Evolutionary conservation across 2,888 invertebrate genomes (phyloP).

Genomic region (Andrena bicolor): DNA sequence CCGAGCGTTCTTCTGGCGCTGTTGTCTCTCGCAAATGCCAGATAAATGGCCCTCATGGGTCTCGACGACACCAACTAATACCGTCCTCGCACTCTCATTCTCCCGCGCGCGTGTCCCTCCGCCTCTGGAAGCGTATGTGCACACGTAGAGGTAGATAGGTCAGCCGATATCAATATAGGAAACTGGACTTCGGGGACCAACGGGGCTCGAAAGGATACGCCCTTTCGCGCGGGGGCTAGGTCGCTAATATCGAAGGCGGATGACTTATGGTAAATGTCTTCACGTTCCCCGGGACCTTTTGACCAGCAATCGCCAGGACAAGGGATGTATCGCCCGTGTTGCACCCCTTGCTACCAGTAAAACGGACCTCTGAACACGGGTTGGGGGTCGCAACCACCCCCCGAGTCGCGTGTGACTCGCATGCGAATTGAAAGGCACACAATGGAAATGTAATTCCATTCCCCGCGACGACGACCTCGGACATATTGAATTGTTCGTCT

Average conservation of each 20-base stretch:
- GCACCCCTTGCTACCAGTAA: slow-evolving; percentile 23
- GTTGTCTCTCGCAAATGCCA: slow-evolving; percentile 75
- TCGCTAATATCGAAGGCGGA: slow-evolving; percentile 81
- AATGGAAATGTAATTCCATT: slow-evolving; percentile 82
- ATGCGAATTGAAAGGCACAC: slow-evolving; percentile 78
- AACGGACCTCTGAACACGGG: slow-evolving; percentile 27
- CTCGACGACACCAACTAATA: slow-evolving; percentile 78
- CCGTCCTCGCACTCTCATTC: slow-evolving; percentile 54
- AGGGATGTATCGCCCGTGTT: slow-evolving; percentile 35
- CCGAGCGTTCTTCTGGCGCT: slow-evolving; percentile 66
- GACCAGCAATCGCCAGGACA: slow-evolving; percentile 45
- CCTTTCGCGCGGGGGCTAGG: slow-evolving; percentile 32
- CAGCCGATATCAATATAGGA: slow-evolving; percentile 78
- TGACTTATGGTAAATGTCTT: slow-evolving; percentile 77
- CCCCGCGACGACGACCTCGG: slow-evolving; percentile 39
- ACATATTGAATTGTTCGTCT: slow-evolving; percentile 78
- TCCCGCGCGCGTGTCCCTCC: slow-evolving; percentile 20
- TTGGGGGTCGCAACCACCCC: slow-evolving; percentile 47
- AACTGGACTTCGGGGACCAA: slow-evolving; percentile 70
- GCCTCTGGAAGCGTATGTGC: slow-evolving; percentile 35
- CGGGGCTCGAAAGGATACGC: slow-evolving; percentile 51
- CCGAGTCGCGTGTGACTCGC: slow-evolving; percentile 76
- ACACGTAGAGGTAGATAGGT: slow-evolving; percentile 22
- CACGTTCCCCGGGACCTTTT: slow-evolving; percentile 53
- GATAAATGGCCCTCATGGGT: slow-evolving; percentile 79